Conservation (phyloP, 2,888 invertebrate species). For the Chaitophorus viminalis region DNA sequence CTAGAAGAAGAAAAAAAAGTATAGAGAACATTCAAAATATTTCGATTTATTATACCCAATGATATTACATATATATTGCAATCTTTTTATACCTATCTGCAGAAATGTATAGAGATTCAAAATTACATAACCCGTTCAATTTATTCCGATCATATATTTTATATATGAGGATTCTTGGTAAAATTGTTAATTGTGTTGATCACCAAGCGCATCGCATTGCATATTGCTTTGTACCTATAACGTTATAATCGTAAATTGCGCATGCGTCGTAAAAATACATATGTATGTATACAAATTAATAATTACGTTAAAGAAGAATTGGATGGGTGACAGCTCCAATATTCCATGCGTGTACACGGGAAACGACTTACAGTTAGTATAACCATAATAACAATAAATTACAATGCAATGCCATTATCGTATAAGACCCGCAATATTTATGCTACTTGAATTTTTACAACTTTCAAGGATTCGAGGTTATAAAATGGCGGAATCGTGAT, state of each 20-base stretch:
- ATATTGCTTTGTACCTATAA: not conserved
- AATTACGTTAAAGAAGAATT: conserved; percentile 20
- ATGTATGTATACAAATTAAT: conserved; percentile 36
- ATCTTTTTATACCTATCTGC: too few relatives aligned
- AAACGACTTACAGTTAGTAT: not conserved
- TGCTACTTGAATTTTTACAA: conserved; percentile 36
- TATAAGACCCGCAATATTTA: conserved; percentile 7
- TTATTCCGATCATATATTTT: not conserved
- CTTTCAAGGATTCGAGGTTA: conserved; percentile 46
- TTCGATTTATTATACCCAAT: too few relatives aligned
- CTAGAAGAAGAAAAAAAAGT: too few relatives aligned
- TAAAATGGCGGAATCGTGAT: conserved; percentile 32
- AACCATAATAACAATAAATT: conserved; percentile 43
- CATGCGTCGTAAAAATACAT: conserved; percentile 30
- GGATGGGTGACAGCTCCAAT: conserved; percentile 39
- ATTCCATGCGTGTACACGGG: conserved; percentile 11
- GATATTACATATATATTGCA: too few relatives aligned
- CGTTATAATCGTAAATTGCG: conserved; percentile 29
- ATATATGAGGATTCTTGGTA: conserved; percentile 1
- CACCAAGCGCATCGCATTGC: not conserved
- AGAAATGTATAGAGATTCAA: too few relatives aligned
- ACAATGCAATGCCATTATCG: conserved; percentile 15
- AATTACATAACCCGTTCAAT: not conserved
- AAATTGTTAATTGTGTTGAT: conserved; percentile 22
- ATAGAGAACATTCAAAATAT: too few relatives aligned